A percentile compares a stretch with the other conserved stretches of the same genome.
Evolutionary conservation across 2,888 invertebrate species (phyloP).

Genomic region (Tachina grossa): DNA sequence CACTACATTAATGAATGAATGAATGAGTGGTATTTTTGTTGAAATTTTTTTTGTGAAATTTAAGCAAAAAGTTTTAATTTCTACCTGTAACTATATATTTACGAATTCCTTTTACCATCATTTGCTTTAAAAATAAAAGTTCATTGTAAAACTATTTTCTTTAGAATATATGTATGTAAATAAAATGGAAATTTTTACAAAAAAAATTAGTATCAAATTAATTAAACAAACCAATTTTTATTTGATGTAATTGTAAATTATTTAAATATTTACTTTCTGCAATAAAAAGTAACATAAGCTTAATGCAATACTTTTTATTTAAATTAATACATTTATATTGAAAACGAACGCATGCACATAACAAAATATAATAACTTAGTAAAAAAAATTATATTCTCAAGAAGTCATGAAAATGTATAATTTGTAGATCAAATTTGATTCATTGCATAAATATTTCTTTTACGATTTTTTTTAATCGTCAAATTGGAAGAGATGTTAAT

Average conservation of each 20-base stretch:
- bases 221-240: neutral
- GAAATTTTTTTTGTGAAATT: neutral
- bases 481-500: no score
- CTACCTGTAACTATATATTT: conserved; percentile 35
- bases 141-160: conserved; percentile 18
- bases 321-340: no score
- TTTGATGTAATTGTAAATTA: conserved; percentile 1
- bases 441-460: no score
- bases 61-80: conserved; percentile 44
- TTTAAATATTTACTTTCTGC: no score
- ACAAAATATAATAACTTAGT: no score
- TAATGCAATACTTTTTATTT: no score
- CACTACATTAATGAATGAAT: conserved; percentile 36
- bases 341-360: no score
- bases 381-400: no score
- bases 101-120: neutral
- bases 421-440: no score
- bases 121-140: neutral
- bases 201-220: neutral
- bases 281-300: no score
- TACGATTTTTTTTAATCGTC: no score
- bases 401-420: no score
- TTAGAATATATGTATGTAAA: conserved; percentile 44
- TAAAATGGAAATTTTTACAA: neutral
- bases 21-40: neutral